phyloP scores from a whole-genome alignment of 1,140 invertebrate species.

The Zaprionus tsacasi region DNA sequence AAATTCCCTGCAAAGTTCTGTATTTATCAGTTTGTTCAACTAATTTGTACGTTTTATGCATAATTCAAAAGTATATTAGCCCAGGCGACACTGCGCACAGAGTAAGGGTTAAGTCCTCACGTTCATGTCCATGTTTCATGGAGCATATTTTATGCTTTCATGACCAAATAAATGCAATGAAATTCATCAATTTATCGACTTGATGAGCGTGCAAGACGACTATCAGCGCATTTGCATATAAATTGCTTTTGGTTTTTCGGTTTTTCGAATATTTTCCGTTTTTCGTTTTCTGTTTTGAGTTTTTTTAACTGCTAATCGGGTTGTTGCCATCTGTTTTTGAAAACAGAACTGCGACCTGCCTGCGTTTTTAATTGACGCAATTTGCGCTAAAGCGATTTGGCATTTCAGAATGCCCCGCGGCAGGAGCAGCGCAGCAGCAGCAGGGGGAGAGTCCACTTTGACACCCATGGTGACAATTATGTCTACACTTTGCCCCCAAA shows the following conservation, averaged over 20 bases:
- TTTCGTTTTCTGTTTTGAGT: constrained; percentile 12
- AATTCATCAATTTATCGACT: constrained; percentile 74
- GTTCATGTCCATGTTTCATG: constrained; percentile 36
- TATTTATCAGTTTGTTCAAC: constrained; percentile 56
- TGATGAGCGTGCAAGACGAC: constrained; percentile 36
- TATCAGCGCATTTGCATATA: constrained; percentile 73
- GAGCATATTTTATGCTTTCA: constrained; percentile 76
- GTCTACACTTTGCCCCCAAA: constrained; percentile 27
- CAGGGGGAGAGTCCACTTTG: constrained; percentile 12
- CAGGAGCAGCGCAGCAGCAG: constrained; percentile 1
- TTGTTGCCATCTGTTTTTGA: constrained; percentile 69
- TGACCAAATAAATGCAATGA: constrained; percentile 82
- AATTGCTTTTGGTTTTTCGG: constrained; percentile 72
- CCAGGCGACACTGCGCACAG: constrained; percentile 6
- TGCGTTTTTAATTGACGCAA: constrained; percentile 73
- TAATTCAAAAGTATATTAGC: constrained; percentile 72
- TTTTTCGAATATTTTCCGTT: constrained; percentile 48
- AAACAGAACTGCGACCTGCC: constrained; percentile 36
- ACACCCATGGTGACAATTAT: constrained; percentile 82
- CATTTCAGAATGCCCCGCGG: constrained; percentile 66
- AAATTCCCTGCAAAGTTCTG: constrained; percentile 63
- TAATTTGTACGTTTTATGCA: constrained; percentile 72
- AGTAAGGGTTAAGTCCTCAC: constrained; percentile 58
- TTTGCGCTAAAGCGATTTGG: constrained; percentile 77
- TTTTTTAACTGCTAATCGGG: constrained; percentile 70